Evolutionary conservation across 2,888 invertebrate genomes (phyloP), one percentile per base, ranked within the genome.

Genomic region (Myathropa florea): DNA sequence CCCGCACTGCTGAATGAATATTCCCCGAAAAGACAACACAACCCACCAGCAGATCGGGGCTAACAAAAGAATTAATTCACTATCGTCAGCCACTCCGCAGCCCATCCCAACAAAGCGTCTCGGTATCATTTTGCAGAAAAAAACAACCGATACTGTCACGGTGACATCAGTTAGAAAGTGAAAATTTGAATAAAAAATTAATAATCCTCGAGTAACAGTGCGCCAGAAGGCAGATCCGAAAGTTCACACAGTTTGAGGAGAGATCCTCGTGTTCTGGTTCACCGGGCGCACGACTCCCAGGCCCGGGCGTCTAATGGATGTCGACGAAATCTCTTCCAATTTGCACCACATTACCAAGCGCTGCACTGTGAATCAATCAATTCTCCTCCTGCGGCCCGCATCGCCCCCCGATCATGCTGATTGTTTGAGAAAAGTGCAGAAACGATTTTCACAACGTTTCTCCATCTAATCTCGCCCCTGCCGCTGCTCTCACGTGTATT

Each of bases 391-490:
- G 39, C 70, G 59, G 1, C 39, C 3, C 24, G n/a, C n/a, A n/a
- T n/a, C n/a, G 33, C 46, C 26, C 46, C 75, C 76, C 70, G 75
- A 71, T 70, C 76, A 59, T 7, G 46, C 33, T 81, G 84, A 84
- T 84, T 84, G 84, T 81, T 84, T 84, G 84, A 81, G 84, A 84
- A 84, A 84, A 81, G 81, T 57, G 70, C 60, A 84, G 71, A 75
- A 84, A 60, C 39, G 39, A 64, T 78, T 78, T 78, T 78, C 78
- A 78, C 81, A 81, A 30, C 78, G 73, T 83, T 83, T 83, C 79
- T 68, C 67, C 46, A 33, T 10, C 33, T 33, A 12, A 33, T 33
- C 33, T 33, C 33, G 33, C 33, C 33, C 33, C 33, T 33, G 33
- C 12, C 12, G 30, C 14, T 53, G 67, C 21, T 73, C 80, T 81